phyloP scores from a whole-genome alignment of 2,888 invertebrate genomes.

The Galeruca laticollis region DNA sequence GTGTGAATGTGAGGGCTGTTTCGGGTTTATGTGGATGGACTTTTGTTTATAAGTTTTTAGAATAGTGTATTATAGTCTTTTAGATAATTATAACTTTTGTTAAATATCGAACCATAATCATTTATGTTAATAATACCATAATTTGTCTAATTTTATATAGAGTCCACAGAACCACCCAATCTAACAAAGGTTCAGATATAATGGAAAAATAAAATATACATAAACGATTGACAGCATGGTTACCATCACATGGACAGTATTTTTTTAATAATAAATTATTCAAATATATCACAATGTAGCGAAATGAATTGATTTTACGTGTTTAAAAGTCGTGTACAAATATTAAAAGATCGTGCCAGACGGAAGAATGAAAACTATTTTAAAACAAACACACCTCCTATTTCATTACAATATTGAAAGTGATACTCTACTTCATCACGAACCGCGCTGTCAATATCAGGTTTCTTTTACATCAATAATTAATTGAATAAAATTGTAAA shows the following conservation, averaged over 20 bases:
- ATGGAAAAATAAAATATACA: too few relatives aligned
- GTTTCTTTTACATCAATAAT: background rate
- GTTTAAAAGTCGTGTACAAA: conserved; percentile 1
- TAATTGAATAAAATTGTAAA: background rate
- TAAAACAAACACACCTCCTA: conserved; percentile 1
- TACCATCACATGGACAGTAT: background rate
- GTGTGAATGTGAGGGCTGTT: too few relatives aligned
- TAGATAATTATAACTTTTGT: too few relatives aligned
- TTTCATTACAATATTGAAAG: conserved; percentile 2
- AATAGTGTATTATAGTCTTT: too few relatives aligned
- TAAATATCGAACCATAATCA: too few relatives aligned
- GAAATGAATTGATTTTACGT: conserved; percentile 1
- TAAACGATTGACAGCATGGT: too few relatives aligned
- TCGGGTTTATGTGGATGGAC: too few relatives aligned
- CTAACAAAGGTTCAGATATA: too few relatives aligned
- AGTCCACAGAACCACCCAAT: too few relatives aligned
- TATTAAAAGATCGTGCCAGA: background rate
- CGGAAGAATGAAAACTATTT: background rate
- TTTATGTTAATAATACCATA: too few relatives aligned
- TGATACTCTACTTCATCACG: background rate
- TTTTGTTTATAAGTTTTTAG: too few relatives aligned
- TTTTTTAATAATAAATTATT: background rate
- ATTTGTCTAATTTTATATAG: too few relatives aligned
- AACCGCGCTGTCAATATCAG: background rate
- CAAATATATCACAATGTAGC: background rate